Percentiles rank a stretch among this genome's conserved stretches.
These are phyloP conservation scores for Tichodroma muraria DNA, from an alignment of 2,113 vertebrate species.

Conservation along the genomic window DNA sequence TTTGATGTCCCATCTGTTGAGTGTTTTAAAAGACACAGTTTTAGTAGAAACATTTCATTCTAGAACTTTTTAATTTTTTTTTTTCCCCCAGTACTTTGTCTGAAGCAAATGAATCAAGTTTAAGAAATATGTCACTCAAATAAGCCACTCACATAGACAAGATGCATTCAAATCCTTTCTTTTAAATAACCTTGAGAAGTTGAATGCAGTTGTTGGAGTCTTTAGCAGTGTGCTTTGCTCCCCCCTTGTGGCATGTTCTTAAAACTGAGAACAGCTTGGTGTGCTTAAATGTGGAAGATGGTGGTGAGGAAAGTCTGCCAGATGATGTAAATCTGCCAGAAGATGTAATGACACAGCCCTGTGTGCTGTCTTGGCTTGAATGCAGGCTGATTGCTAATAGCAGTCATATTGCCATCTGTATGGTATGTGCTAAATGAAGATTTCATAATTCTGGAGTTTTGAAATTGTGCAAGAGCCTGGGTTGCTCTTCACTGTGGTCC, in stretches of 20 bases:
- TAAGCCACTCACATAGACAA: background rate
- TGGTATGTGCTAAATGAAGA: background rate
- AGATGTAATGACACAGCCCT: background rate
- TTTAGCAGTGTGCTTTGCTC: background rate
- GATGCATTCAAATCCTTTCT: background rate
- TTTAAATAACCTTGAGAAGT: background rate
- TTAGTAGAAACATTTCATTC: background rate
- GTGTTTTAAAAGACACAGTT: background rate
- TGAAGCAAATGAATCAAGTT: background rate
- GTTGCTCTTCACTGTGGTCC: background rate
- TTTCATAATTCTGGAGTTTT: background rate
- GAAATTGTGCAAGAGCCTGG: background rate
- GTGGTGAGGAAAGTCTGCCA: background rate
- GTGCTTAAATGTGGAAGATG: background rate
- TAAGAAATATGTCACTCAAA: background rate
- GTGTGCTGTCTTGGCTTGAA: background rate
- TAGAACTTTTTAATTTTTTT: no score
- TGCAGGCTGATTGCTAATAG: background rate
- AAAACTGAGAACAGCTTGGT: background rate
- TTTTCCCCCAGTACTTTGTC: no score
- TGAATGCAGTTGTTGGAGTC: background rate
- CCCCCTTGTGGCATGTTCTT: constrained; percentile 24
- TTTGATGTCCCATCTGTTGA: background rate
- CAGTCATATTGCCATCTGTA: background rate
- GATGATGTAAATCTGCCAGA: background rate